Evolutionary conservation across 2,113 vertebrate species (phyloP), one percentile per base, ranked within the genome.

Genomic region (Plecotus auritus): DNA sequence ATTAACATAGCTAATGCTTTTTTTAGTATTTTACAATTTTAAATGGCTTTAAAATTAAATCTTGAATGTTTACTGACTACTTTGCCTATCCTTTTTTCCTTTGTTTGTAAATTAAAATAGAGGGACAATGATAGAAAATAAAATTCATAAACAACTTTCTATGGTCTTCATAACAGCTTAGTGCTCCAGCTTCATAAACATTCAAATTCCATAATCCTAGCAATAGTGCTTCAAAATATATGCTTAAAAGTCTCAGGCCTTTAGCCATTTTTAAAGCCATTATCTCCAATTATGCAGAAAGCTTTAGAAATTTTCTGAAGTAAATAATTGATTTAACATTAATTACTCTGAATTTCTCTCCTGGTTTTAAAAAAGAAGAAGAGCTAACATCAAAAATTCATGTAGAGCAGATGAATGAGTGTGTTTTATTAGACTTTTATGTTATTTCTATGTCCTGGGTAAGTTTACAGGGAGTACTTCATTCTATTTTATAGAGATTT

Each of bases 41-140:
- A 82, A 85, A 20, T 90, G 26, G 13, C 16, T 87, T 94, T 94
- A 88, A 91, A 69, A 81, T 91, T 61, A 30, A 93, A 97, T 84
- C 37, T 94, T 95, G 37, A 93, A 81, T 69, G 47, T 59, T 87
- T 91, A 54, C 9, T 81, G n/a, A 94, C 51, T 93, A 37, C 56
- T 89, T 95, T 86, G 56, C 14, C 47, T 78, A 88, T 64, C 17
- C 1, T 77, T 89, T 26, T 59, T 84, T 45, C 14, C 59, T 49
- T 87, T 82, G n/a, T 81, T 87, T 82, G 54, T 45, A 76, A 74
- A 80, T 84, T 90, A 49, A 94, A 78, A 85, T 54, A 92, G 3
- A 93, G 5, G 32, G 11, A 73, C 14, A 73, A 16, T 72, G 22
- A 85, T 80, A 85, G 51, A 90, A 96, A 91, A 77, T 35, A 91